Evolutionary conservation across 2,113 vertebrate species (phyloP).

Genomic region (Campylorhamphus procurvoides): DNA sequence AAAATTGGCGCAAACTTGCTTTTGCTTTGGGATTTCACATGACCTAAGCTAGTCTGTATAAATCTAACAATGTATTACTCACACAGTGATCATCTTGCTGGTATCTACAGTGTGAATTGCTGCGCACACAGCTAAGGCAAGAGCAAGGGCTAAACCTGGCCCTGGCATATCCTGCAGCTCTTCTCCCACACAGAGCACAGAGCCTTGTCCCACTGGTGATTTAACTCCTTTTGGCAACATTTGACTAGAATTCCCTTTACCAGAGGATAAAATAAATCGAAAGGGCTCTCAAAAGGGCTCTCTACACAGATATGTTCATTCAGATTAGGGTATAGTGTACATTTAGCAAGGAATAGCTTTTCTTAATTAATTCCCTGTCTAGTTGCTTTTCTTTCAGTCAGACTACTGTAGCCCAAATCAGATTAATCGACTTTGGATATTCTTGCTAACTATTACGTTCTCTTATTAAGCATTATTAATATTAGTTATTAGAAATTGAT

Average conservation of each 20-base stretch:
- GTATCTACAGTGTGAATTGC: background rate
- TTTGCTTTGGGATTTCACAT: slow-evolving; percentile 8
- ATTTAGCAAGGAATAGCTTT: slow-evolving; percentile 7
- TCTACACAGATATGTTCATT: background rate
- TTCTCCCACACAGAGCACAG: background rate
- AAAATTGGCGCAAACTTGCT: background rate
- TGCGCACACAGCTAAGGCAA: background rate
- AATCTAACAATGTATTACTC: background rate
- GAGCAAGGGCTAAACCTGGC: background rate
- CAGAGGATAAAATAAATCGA: slow-evolving; percentile 9
- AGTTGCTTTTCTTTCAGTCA: background rate
- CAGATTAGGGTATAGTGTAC: background rate
- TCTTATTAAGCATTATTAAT: slow-evolving; percentile 28
- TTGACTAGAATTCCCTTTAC: slow-evolving; percentile 35
- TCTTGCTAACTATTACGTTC: slow-evolving; percentile 8
- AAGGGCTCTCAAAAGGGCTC: background rate
- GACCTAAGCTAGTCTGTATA: background rate
- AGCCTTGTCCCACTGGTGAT: background rate
- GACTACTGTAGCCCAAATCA: background rate
- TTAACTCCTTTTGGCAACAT: slow-evolving; percentile 34
- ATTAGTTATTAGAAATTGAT: slow-evolving; percentile 24
- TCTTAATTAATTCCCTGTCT: slow-evolving; percentile 48
- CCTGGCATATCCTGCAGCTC: background rate
- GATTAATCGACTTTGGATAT: slow-evolving; percentile 9
- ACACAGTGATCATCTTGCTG: background rate